Conservation (phyloP, 2,797 vertebrate species). For the Adelosebastes latens region DNA sequence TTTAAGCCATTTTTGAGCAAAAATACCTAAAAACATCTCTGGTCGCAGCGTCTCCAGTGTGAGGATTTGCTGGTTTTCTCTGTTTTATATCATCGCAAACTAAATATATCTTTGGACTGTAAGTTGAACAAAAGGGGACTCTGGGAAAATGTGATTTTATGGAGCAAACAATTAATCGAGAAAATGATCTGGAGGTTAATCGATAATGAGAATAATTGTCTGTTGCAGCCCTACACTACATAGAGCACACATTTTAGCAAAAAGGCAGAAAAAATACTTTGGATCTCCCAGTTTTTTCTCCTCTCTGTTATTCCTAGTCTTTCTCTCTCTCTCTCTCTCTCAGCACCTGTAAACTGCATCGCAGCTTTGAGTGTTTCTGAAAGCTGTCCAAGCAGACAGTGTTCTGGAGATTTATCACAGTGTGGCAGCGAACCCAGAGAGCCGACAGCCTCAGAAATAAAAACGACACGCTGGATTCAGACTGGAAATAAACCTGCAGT, state of each 20-base stretch:
- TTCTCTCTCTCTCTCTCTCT: not conserved
- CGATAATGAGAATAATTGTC: too few relatives aligned
- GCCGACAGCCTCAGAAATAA: slow-evolving; percentile 46
- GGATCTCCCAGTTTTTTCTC: slow-evolving; percentile 5
- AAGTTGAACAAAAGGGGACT: not conserved
- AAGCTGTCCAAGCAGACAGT: slow-evolving; percentile 61
- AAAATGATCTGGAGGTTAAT: too few relatives aligned
- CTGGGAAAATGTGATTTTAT: not conserved
- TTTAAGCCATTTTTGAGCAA: too few relatives aligned
- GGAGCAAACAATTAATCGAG: not conserved
- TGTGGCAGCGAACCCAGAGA: slow-evolving; percentile 41
- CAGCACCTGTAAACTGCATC: slow-evolving; percentile 53
- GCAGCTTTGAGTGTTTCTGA: slow-evolving; percentile 56
- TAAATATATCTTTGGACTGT: not conserved
- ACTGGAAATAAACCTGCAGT: slow-evolving; percentile 59
- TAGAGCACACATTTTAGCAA: not conserved
- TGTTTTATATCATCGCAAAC: not conserved
- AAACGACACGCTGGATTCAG: slow-evolving; percentile 42
- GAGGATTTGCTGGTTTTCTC: too few relatives aligned
- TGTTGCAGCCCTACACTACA: too few relatives aligned
- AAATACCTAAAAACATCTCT: too few relatives aligned
- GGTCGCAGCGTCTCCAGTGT: too few relatives aligned
- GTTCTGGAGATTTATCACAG: slow-evolving; percentile 67
- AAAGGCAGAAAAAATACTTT: not conserved
- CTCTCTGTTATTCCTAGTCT: not conserved